These are phyloP conservation scores for Oryzias melastigma DNA, from an alignment of 2,113 vertebrate genomes.

Conservation along the genomic window DNA sequence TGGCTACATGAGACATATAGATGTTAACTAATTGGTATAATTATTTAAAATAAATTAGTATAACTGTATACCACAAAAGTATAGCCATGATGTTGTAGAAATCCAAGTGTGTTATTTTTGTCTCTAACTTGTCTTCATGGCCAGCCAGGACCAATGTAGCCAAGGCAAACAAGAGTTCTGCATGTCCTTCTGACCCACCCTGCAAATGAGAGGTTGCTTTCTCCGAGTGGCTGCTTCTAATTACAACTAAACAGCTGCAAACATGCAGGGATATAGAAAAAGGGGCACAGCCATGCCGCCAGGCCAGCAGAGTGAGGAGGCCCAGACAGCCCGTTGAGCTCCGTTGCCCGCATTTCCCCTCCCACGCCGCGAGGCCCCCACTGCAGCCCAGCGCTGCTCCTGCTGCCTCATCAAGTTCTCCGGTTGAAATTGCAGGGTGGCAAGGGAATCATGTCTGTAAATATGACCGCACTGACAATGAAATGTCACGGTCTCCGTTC, in stretches of 20 bases:
- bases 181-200: constrained; percentile 76
- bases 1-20: constrained; percentile 34
- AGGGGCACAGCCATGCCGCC: constrained; percentile 47
- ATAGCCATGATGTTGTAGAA: constrained; percentile 37
- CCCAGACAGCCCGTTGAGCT: constrained; percentile 57
- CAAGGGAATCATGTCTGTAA: constrained; percentile 69
- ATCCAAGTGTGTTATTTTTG: constrained; percentile 47
- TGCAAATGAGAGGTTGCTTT: constrained; percentile 80
- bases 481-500: constrained; percentile 71
- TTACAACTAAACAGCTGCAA: constrained; percentile 77
- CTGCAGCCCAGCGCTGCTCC: constrained; percentile 52
- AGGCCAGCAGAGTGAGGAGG: constrained; percentile 63
- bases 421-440: constrained; percentile 76
- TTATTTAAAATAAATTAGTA: constrained; percentile 32
- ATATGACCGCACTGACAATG: constrained; percentile 69
- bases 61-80: constrained; percentile 35
- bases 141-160: constrained; percentile 54
- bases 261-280: constrained; percentile 54
- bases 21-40: constrained; percentile 38
- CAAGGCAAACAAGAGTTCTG: constrained; percentile 62
- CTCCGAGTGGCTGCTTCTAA: constrained; percentile 73
- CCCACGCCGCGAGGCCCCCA: constrained; percentile 58
- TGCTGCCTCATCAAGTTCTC: constrained; percentile 76
- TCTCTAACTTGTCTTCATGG: constrained; percentile 61
- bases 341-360: constrained; percentile 55